Evolutionary conservation across 2,888 invertebrate genomes (phyloP).

Genomic region (Myathropa florea): DNA sequence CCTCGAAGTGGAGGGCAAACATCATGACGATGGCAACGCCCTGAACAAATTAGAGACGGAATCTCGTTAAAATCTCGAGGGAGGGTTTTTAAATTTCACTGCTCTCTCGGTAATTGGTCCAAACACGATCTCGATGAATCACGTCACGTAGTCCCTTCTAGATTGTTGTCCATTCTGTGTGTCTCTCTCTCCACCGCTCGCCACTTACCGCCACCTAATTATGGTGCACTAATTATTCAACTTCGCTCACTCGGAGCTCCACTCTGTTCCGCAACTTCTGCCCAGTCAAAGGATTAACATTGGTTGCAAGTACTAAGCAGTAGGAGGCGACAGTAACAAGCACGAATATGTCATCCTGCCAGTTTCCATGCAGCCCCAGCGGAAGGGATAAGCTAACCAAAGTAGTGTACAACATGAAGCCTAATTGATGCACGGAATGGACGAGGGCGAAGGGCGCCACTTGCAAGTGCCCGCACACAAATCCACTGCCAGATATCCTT

Average conservation of each 20-base stretch:
- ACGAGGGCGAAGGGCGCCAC: not conserved
- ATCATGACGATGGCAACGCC: not conserved
- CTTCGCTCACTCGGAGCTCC: not conserved
- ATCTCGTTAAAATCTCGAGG: too few species aligned
- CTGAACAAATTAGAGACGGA: not conserved
- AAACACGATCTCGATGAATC: too few species aligned
- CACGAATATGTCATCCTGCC: not conserved
- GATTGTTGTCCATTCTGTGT: not conserved
- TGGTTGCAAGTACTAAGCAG: not conserved
- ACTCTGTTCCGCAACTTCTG: not conserved
- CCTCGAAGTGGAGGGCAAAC: constrained; percentile 4
- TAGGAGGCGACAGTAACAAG: not conserved
- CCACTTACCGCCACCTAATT: not conserved
- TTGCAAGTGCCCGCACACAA: not conserved
- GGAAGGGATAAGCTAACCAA: constrained; percentile 23
- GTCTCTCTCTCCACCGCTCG: not conserved
- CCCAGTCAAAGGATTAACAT: not conserved
- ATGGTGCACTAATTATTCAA: not conserved
- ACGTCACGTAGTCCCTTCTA: too few species aligned
- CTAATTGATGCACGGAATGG: constrained; percentile 32
- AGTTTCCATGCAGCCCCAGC: not conserved
- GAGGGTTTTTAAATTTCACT: not conserved
- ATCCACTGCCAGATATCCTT: constrained; percentile 16
- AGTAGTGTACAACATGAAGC: constrained; percentile 36
- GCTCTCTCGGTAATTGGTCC: not conserved